Evolutionary conservation across 1,140 invertebrate genomes (phyloP).

Genomic region (Homarus americanus): DNA sequence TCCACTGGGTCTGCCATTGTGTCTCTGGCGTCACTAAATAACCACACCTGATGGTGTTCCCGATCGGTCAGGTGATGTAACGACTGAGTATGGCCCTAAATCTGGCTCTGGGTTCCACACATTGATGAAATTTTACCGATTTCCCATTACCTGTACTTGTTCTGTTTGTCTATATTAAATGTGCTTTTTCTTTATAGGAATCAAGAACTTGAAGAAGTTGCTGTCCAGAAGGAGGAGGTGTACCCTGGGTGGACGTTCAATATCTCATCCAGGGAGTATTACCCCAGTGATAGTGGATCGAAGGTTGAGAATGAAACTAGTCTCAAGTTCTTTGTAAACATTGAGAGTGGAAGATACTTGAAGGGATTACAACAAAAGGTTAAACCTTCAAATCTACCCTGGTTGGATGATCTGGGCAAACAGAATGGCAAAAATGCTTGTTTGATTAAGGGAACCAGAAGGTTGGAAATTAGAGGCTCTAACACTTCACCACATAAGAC

Average conservation of each 20-base stretch:
- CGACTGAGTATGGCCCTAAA: too few relatives aligned
- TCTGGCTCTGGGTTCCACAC: too few relatives aligned
- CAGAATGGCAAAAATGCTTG: background rate
- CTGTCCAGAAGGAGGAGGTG: background rate
- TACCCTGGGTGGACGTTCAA: background rate
- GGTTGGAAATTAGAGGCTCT: background rate
- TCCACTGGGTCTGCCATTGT: too few relatives aligned
- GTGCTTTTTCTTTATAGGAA: background rate
- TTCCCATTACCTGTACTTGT: too few relatives aligned
- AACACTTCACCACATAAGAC: background rate
- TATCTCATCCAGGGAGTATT: background rate
- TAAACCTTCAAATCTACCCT: background rate
- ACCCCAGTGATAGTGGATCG: background rate
- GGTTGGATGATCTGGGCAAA: background rate
- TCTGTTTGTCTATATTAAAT: too few relatives aligned
- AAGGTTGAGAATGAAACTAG: background rate
- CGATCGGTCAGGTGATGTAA: too few relatives aligned
- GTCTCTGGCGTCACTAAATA: too few relatives aligned
- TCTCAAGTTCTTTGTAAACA: background rate
- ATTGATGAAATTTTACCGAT: too few relatives aligned
- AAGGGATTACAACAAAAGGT: too few relatives aligned
- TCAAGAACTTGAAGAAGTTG: background rate
- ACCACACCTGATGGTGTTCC: too few relatives aligned
- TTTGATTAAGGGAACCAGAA: background rate
- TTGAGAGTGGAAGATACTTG: background rate